These are phyloP conservation scores for Tribolium freemani DNA, from an alignment of 2,888 invertebrate genomes.

Conservation along the genomic window DNA sequence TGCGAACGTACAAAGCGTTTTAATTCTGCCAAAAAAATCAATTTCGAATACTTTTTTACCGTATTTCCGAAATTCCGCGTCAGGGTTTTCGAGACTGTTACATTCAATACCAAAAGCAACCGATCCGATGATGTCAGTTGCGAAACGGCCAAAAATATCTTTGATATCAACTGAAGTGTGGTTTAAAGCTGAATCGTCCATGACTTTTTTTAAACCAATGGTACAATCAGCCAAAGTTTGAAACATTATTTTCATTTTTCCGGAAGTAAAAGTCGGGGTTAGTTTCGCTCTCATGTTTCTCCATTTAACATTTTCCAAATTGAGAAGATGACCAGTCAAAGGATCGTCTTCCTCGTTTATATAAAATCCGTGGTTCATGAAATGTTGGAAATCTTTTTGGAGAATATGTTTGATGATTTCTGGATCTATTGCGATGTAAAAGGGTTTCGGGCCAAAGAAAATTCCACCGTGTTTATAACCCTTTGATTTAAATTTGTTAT, in stretches of 20 bases:
- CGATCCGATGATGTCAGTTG: conserved; percentile 71
- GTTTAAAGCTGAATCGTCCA: conserved; percentile 37
- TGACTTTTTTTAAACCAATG: conserved; percentile 41
- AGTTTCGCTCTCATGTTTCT: conserved; percentile 73
- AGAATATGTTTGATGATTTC: conserved; percentile 67
- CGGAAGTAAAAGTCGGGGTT: conserved; percentile 25
- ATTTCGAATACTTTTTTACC: conserved; percentile 53
- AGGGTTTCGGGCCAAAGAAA: conserved; percentile 65
- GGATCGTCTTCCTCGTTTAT: conserved; percentile 72
- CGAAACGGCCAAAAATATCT: conserved; percentile 70
- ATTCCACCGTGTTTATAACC: conserved; percentile 52
- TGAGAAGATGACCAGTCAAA: conserved; percentile 72
- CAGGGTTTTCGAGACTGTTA: conserved; percentile 69
- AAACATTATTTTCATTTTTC: conserved; percentile 63
- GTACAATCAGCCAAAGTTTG: conserved; percentile 50
- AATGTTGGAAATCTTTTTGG: conserved; percentile 70
- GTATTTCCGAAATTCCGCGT: conserved; percentile 58
- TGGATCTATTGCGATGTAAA: conserved; percentile 56
- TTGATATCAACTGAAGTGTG: conserved; percentile 54
- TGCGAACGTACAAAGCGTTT: conserved; percentile 34
- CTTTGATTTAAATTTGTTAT: conserved; percentile 46
- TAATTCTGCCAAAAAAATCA: conserved; percentile 37
- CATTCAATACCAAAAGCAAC: conserved; percentile 74
- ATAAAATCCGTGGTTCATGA: conserved; percentile 68
- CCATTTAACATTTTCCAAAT: conserved; percentile 72